A percentile compares a stretch with the other conserved stretches of the same genome.
These are phyloP conservation scores for Chrysomallon squamiferum DNA, from an alignment of 1,140 invertebrate genomes.

Conservation along the genomic window DNA sequence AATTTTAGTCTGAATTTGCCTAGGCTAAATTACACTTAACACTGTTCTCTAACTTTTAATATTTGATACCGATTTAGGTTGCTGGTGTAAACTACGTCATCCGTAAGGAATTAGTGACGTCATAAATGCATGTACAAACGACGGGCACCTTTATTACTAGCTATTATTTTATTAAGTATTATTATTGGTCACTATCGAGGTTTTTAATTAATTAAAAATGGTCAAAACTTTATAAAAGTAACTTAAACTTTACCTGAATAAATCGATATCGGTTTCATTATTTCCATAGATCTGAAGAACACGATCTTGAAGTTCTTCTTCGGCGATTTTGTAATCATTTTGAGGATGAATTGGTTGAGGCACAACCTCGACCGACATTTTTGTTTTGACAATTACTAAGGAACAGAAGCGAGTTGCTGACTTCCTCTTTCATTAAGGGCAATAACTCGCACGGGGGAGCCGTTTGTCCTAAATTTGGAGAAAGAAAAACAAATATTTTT, in stretches of 20 bases:
- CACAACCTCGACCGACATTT: constrained; percentile 33
- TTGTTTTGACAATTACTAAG: constrained; percentile 41
- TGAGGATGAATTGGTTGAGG: constrained; percentile 9
- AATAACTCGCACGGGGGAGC: too few relatives aligned
- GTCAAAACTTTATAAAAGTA: not conserved
- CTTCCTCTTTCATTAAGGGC: not conserved
- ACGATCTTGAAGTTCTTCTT: constrained; percentile 48
- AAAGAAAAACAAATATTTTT: too few relatives aligned
- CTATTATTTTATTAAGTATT: not conserved
- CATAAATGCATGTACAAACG: not conserved
- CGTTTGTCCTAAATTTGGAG: too few relatives aligned
- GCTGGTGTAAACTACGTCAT: not conserved
- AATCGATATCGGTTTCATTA: constrained; percentile 34
- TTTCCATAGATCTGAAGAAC: constrained; percentile 46
- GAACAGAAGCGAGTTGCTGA: constrained; percentile 8
- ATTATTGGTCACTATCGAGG: too few relatives aligned
- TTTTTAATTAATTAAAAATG: not conserved
- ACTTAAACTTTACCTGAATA: constrained; percentile 41
- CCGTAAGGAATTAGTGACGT: too few relatives aligned
- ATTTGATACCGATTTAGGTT: not conserved
- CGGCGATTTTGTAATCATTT: constrained; percentile 31
- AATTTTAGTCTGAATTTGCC: too few relatives aligned
- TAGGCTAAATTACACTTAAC: too few relatives aligned
- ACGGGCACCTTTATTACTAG: not conserved
- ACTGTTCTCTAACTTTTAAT: too few relatives aligned